Percentiles rank a stretch among this genome's conserved stretches.
phyloP scores from a whole-genome alignment of 2,113 vertebrate species.

The Hiodon tergisus region DNA sequence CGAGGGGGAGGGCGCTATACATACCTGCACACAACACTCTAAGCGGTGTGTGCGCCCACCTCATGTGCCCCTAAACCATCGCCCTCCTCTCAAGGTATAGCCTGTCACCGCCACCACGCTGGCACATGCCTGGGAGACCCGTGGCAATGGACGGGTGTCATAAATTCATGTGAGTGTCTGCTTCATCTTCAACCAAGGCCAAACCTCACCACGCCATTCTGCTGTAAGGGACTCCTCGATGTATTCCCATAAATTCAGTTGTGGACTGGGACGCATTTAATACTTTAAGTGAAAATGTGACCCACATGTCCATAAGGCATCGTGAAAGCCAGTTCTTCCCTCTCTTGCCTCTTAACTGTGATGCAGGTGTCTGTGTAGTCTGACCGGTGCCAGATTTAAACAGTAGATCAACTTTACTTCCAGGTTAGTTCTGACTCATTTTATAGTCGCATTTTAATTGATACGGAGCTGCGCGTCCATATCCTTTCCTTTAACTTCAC shows the following conservation, averaged over 20 bases:
- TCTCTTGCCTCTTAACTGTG: too few relatives aligned
- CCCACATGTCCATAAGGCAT: background rate
- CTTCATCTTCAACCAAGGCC: background rate
- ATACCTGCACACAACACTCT: background rate
- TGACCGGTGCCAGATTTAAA: background rate
- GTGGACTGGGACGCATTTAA: background rate
- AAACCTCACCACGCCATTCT: background rate
- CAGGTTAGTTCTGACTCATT: too few relatives aligned
- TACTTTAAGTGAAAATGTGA: background rate
- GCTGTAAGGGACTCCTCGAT: background rate
- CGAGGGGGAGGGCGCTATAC: background rate
- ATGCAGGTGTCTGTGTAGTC: too few relatives aligned
- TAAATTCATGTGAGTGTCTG: background rate
- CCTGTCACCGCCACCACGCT: background rate
- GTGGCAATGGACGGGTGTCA: background rate
- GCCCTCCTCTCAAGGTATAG: background rate
- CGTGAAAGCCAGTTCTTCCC: background rate
- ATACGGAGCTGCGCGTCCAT: background rate
- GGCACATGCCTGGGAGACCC: background rate
- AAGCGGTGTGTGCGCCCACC: background rate
- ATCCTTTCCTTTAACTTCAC: background rate
- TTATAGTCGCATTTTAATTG: too few relatives aligned
- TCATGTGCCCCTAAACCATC: background rate
- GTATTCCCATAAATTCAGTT: background rate
- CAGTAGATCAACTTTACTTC: background rate